A percentile compares a stretch with the other conserved stretches of the same genome.
Conservation (phyloP, 2,113 vertebrate species). For the Machaerirhynchus nigripectus region DNA sequence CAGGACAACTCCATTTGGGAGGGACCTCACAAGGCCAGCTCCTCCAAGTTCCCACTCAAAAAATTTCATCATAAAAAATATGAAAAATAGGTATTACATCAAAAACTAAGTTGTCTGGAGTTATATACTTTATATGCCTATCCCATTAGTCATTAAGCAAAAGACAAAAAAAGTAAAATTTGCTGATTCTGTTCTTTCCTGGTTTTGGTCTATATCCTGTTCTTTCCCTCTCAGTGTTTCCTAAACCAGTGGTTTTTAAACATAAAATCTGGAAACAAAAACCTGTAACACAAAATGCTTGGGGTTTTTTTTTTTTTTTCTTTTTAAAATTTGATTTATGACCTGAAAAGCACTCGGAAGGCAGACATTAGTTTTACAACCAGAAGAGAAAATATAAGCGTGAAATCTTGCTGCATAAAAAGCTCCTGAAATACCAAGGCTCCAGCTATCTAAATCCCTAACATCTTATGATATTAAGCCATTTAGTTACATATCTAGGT, state of each 20-base stretch:
- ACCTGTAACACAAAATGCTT: not conserved
- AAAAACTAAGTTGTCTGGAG: not conserved
- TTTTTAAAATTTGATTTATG: not conserved
- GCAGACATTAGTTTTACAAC: not conserved
- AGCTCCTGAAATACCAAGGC: not conserved
- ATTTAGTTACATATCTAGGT: not conserved
- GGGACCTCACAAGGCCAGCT: not conserved
- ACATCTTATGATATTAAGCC: not conserved
- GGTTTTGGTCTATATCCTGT: not conserved
- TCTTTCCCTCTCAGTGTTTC: not conserved
- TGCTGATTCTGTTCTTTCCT: not conserved
- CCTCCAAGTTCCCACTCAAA: not conserved
- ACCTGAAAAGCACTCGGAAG: not conserved
- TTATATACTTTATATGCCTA: not conserved
- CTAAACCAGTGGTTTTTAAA: not conserved
- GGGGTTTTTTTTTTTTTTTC: too few species aligned
- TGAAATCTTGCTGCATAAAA: not conserved
- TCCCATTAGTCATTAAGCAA: not conserved
- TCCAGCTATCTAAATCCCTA: not conserved
- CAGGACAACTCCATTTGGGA: not conserved
- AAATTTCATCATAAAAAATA: not conserved
- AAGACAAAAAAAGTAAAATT: not conserved
- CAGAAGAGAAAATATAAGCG: not conserved
- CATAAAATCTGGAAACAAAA: not conserved
- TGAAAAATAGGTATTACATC: not conserved